These are phyloP conservation scores for Listrodromus nycthemerus DNA, from an alignment of 2,888 invertebrate species.

Conservation along the genomic window DNA sequence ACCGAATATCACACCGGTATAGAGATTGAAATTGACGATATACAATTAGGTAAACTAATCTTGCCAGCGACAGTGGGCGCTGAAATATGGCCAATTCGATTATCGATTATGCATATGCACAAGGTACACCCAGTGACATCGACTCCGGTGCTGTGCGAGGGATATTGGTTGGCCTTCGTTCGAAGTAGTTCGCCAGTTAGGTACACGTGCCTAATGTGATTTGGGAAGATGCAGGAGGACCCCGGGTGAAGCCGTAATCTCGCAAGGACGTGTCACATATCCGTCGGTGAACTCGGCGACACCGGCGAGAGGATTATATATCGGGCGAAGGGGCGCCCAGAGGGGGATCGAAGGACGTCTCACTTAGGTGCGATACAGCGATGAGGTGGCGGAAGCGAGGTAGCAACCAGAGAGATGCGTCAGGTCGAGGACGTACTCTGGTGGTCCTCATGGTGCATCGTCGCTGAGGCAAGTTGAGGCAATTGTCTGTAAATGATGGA, in stretches of 20 bases:
- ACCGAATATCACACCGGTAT: background rate
- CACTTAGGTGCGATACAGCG: constrained; percentile 68
- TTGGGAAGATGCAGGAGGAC: constrained; percentile 29
- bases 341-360: constrained; percentile 67
- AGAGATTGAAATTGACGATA: constrained; percentile 43
- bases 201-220: constrained; percentile 23
- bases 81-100: constrained; percentile 1
- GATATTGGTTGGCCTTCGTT: background rate
- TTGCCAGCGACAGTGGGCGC: background rate
- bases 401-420: constrained; percentile 50
- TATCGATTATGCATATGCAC: background rate
- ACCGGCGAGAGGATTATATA: constrained; percentile 61
- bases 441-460: constrained; percentile 61
- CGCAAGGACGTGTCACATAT: constrained; percentile 53
- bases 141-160: background rate
- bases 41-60: constrained; percentile 34
- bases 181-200: background rate
- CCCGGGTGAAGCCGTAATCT: constrained; percentile 50
- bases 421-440: constrained; percentile 48
- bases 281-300: constrained; percentile 56
- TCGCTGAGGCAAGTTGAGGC: constrained; percentile 76
- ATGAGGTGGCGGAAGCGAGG: constrained; percentile 33
- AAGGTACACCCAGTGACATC: background rate
- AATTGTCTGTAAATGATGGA: constrained; percentile 83
- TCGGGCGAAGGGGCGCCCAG: constrained; percentile 52